Percentiles rank a stretch among this genome's conserved stretches.
Evolutionary conservation across 2,113 vertebrate species (phyloP).

Genomic region (Leucopsar rothschildi): DNA sequence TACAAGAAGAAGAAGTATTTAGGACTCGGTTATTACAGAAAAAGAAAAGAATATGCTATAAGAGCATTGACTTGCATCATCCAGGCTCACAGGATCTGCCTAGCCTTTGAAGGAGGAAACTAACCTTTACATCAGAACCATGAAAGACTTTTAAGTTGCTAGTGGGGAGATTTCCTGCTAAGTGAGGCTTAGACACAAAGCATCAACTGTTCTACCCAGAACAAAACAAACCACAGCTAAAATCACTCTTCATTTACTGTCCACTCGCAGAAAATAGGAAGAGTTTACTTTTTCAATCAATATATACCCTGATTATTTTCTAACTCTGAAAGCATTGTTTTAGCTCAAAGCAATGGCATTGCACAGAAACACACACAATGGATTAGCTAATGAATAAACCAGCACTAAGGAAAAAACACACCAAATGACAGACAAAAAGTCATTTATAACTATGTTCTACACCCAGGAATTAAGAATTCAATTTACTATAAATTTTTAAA

Average conservation of each 20-base stretch:
- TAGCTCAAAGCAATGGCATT: neutral
- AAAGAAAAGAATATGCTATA: neutral
- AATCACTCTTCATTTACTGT: neutral
- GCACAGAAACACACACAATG: neutral
- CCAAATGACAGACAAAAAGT: neutral
- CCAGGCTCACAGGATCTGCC: neutral
- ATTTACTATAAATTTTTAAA: neutral
- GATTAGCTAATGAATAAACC: neutral
- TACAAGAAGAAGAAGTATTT: neutral
- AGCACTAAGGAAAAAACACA: neutral
- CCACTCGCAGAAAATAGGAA: neutral
- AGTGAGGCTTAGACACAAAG: neutral
- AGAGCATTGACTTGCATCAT: neutral
- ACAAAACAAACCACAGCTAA: neutral
- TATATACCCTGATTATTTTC: neutral
- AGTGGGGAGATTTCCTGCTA: neutral
- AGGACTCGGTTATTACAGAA: rapidly evolving
- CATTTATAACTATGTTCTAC: neutral
- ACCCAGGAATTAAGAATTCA: neutral
- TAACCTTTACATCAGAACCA: neutral
- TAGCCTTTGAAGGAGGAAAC: neutral
- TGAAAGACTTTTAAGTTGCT: neutral
- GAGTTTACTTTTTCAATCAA: neutral
- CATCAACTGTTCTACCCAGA: neutral
- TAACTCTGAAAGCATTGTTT: neutral